These are phyloP conservation scores for Blomia tropicalis DNA, from an alignment of 2,888 invertebrate species.

Conservation along the genomic window DNA sequence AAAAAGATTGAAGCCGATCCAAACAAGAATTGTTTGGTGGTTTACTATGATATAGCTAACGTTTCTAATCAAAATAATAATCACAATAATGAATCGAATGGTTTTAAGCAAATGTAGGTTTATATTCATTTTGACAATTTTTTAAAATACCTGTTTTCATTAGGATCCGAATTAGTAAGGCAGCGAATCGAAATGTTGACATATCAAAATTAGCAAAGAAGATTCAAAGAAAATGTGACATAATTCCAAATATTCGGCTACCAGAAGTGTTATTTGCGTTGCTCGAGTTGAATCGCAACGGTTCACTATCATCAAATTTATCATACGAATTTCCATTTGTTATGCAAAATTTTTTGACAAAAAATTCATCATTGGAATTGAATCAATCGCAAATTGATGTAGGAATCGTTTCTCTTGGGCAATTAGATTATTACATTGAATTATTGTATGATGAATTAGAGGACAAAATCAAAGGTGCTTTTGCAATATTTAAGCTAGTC, in stretches of 20 bases:
- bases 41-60: not conserved
- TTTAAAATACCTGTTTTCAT: not conserved
- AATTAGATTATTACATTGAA: slow-evolving; percentile 84
- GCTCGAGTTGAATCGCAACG: slow-evolving; percentile 65
- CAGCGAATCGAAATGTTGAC: slow-evolving; percentile 38
- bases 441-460: slow-evolving; percentile 72
- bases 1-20: not conserved
- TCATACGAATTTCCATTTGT: slow-evolving; percentile 11
- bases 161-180: slow-evolving; percentile 1
- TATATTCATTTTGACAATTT: not conserved
- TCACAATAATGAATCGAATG: not conserved
- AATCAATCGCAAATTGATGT: not conserved
- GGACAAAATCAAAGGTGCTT: slow-evolving; percentile 73
- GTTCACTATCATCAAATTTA: slow-evolving; percentile 37
- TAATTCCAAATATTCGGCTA: slow-evolving; percentile 58
- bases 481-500: slow-evolving; percentile 56
- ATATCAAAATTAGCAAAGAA: slow-evolving; percentile 60
- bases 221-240: slow-evolving; percentile 59
- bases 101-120: slow-evolving; percentile 9
- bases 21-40: not conserved
- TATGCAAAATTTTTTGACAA: slow-evolving; percentile 17
- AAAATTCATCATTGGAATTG: not conserved
- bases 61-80: not conserved
- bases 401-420: not conserved
- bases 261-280: slow-evolving; percentile 72